These are phyloP conservation scores for Subacronicta megacephala DNA, from an alignment of 2,888 invertebrate genomes.

Conservation along the genomic window DNA sequence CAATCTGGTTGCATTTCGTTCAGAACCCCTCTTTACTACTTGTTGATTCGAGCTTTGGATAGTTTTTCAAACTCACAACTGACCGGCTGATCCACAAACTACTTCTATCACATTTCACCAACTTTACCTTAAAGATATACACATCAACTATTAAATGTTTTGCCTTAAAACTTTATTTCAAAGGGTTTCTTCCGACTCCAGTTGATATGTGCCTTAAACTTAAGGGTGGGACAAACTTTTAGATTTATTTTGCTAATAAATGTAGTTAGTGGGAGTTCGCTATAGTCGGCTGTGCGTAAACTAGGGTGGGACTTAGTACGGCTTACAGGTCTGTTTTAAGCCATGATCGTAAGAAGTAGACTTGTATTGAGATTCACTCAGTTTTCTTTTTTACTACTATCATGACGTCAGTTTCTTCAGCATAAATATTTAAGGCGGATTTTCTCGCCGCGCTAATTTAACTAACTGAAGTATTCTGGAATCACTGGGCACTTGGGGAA, in stretches of 20 bases:
- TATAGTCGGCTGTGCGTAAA: constrained; percentile 14
- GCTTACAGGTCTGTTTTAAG: constrained; percentile 14
- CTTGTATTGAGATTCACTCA: too few relatives aligned
- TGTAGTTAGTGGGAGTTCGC: constrained; percentile 36
- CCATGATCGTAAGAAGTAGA: background rate
- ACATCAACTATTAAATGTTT: constrained; percentile 41
- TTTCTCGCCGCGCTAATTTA: too few relatives aligned
- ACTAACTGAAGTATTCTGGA: too few relatives aligned
- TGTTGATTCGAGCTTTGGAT: constrained; percentile 22
- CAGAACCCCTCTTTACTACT: constrained; percentile 5
- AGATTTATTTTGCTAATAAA: constrained; percentile 52
- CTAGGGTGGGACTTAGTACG: constrained; percentile 12
- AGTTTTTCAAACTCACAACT: constrained; percentile 9
- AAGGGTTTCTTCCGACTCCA: constrained; percentile 53
- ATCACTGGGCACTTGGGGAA: too few relatives aligned
- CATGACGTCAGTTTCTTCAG: too few relatives aligned
- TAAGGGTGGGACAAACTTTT: constrained; percentile 39
- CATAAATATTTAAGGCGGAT: too few relatives aligned
- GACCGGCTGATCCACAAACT: constrained; percentile 18
- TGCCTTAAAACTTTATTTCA: constrained; percentile 43
- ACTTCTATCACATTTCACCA: constrained; percentile 26
- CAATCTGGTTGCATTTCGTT: too few relatives aligned
- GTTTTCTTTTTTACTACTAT: too few relatives aligned
- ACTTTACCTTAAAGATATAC: constrained; percentile 18
- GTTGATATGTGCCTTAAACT: constrained; percentile 66